Base-by-base conservation (phyloP, 2,113 vertebrate genomes). In the Colossoma macropomum region DNA sequence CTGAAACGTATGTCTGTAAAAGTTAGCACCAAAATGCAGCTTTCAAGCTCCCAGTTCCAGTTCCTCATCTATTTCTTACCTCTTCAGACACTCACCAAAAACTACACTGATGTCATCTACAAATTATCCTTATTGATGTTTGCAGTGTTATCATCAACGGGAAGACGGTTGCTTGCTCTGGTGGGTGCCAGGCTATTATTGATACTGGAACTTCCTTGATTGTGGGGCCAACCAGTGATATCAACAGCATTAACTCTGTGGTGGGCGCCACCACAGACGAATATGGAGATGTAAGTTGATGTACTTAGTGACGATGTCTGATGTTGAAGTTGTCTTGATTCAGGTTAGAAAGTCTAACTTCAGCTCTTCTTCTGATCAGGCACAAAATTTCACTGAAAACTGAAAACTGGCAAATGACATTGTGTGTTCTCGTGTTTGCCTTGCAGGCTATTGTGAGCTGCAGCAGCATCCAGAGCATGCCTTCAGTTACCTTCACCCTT, bases 141-240 rank as follows among this genome's bases (percentile, higher is more conserved):
- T 66, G 34, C 77, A 92, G 92, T 50, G 89, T 93, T 84, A 89
- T 84, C 68, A 87, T 93, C 84, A 91, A 92, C 30, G 92, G 92
- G 19, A 80, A 92, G 65, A 68, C 56, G 7, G 91, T 92, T 56
- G 89, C 90, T 17, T 94, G 91, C 73, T 13, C 77, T 65, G 86
- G 87, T 25, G 90, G 90, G 5, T 93, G 91, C 82, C 92, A 93
- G 80, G 89, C 92, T 81, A 92, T 93, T 82, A 79, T 92, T 52
- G 92, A 93, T 86, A 93, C 92, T 34, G 93, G 90, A 8, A 94
- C 94, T 75, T 92, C 92, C 77, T 38, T 32, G 48, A 92, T 92
- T 7, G 88, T 90, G 78, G 93, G 93, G 3, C 89, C 92, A 81
- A 75, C 15, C 83, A 83, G 0, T 74, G 91, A 93, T 77, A 92